Percentiles rank a stretch among this genome's conserved stretches.
Evolutionary conservation across 35 echinoderm and acorn worm species (phyloP).

Genomic region (Strongylocentrotus purpuratus): DNA sequence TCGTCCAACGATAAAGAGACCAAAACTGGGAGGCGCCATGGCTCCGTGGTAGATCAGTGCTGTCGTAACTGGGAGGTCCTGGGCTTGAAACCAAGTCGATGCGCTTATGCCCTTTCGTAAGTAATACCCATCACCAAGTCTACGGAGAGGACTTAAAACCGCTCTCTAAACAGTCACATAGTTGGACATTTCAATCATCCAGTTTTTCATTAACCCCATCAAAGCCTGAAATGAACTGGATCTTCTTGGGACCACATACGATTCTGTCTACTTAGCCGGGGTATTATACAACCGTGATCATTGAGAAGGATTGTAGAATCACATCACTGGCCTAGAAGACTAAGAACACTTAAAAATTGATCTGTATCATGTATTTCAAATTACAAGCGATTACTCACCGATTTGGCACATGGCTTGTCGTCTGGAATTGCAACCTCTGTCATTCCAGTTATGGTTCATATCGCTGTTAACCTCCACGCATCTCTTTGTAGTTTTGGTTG

Average conservation of each 20-base stretch:
- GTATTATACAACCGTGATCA: not conserved
- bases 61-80: too few species aligned
- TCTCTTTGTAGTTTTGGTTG: not conserved
- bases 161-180: not conserved
- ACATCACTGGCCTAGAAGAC: not conserved
- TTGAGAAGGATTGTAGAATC: not conserved
- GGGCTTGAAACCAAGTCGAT: too few species aligned
- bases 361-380: not conserved
- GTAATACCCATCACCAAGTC: too few species aligned
- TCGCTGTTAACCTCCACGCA: slow-evolving; percentile 22
- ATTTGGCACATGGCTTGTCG: not conserved
- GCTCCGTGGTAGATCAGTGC: too few species aligned
- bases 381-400: not conserved
- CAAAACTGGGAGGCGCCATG: too few species aligned
- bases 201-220: too few species aligned
- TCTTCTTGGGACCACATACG: too few species aligned
- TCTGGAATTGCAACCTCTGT: not conserved
- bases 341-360: not conserved
- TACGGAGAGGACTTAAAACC: too few species aligned
- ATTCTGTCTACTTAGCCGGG: not conserved
- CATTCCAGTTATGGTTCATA: not conserved
- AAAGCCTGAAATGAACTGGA: too few species aligned
- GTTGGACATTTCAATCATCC: not conserved
- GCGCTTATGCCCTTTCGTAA: too few species aligned
- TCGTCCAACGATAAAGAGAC: too few species aligned